Percentiles rank a stretch among this genome's conserved stretches.
Conservation (phyloP, 2,888 invertebrate genomes). For the Colostygia pectinataria region DNA sequence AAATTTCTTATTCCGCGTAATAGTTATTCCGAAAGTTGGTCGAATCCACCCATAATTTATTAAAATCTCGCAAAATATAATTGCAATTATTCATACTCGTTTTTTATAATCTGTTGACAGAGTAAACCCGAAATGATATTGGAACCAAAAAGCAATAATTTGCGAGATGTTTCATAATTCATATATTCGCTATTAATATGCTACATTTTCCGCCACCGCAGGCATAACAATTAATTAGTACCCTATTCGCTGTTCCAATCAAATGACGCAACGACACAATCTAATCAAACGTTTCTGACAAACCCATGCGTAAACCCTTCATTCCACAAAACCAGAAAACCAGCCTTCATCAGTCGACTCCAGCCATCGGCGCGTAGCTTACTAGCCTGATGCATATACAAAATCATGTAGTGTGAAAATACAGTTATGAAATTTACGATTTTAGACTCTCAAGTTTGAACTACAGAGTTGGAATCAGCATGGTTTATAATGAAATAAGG, state of each 20-base stretch:
- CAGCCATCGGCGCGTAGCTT: constrained; percentile 71
- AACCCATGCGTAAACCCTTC: constrained; percentile 33
- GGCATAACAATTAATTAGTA: constrained; percentile 26
- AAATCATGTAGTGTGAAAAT: constrained; percentile 43
- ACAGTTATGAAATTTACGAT: constrained; percentile 5
- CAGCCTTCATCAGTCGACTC: constrained; percentile 76
- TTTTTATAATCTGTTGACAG: no score
- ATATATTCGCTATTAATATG: not conserved
- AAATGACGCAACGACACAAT: constrained; percentile 12
- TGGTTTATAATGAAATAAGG: constrained; percentile 29
- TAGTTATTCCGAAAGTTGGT: no score
- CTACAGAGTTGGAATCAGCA: constrained; percentile 17
- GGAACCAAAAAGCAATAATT: not conserved
- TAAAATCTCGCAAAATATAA: no score
- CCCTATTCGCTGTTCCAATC: constrained; percentile 26
- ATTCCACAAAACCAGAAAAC: constrained; percentile 61
- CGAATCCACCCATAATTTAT: no score
- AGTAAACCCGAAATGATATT: not conserved
- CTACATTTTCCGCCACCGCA: constrained; percentile 17
- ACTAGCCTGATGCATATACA: constrained; percentile 70
- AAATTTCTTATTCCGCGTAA: no score
- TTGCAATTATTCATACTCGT: no score
- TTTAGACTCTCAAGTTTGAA: constrained; percentile 1
- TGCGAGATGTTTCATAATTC: not conserved
- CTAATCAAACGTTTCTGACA: constrained; percentile 41